Evolutionary conservation across 1,140 invertebrate genomes (phyloP).

Genomic region (Papilio xuthus): DNA sequence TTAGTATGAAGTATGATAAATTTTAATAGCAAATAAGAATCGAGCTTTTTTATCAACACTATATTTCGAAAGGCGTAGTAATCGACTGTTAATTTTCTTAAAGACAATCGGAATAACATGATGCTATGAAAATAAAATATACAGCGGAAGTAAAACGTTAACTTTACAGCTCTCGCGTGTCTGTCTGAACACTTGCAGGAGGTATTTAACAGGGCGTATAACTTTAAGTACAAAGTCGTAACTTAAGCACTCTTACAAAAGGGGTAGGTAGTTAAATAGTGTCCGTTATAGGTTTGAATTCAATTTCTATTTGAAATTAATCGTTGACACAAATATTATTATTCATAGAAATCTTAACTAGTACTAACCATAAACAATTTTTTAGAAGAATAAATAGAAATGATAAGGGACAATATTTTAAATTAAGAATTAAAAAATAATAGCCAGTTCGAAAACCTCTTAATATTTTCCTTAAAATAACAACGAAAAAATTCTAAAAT

Average conservation of each 20-base stretch:
- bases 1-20: too few relatives aligned
- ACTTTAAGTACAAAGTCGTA: constrained; percentile 7
- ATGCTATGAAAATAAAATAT: background rate
- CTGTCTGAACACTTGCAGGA: constrained; percentile 28
- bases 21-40: background rate
- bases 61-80: background rate
- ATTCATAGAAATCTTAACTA: too few relatives aligned
- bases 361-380: too few relatives aligned
- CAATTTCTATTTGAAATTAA: background rate
- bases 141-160: constrained; percentile 4
- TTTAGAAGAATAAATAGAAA: too few relatives aligned
- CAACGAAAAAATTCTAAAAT: background rate
- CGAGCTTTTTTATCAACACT: background rate
- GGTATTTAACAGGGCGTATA: constrained; percentile 26
- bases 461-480: background rate
- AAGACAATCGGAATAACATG: background rate
- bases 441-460: background rate
- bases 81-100: background rate
- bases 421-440: background rate
- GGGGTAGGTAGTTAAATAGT: background rate
- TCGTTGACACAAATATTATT: background rate
- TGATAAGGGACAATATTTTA: too few relatives aligned
- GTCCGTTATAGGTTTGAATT: background rate
- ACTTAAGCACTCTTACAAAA: constrained; percentile 8
- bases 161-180: constrained; percentile 1